These are phyloP conservation scores for Caenorhabditis briggsae DNA, from an alignment of 1,140 invertebrate genomes.

Conservation along the genomic window DNA sequence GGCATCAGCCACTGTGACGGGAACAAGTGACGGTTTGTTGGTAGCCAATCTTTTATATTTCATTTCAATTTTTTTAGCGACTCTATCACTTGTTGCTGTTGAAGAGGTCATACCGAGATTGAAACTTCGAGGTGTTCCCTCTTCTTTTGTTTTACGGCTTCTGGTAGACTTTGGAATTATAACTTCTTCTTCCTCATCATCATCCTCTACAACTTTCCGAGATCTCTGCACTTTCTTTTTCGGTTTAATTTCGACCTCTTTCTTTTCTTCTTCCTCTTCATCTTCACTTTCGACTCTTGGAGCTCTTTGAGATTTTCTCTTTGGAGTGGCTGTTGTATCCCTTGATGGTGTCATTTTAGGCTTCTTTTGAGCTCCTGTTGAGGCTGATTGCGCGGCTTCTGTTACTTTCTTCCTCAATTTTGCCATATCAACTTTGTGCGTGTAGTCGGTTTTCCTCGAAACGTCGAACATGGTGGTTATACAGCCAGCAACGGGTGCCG, in stretches of 20 bases:
- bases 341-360: background rate
- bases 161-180: background rate
- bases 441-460: slow-evolving; percentile 35
- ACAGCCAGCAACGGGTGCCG: background rate
- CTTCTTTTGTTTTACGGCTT: background rate
- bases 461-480: slow-evolving; percentile 1
- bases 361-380: background rate
- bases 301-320: background rate
- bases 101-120: background rate
- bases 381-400: background rate
- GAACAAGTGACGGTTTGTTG: slow-evolving; percentile 39
- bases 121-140: background rate
- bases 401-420: slow-evolving; percentile 21
- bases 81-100: background rate
- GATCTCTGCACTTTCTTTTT: slow-evolving; percentile 8
- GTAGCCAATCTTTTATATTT: background rate
- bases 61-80: background rate
- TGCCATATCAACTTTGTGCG: slow-evolving; percentile 10
- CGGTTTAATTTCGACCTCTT: background rate
- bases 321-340: background rate
- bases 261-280: slow-evolving; percentile 11
- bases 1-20: background rate
- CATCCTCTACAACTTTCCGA: background rate
- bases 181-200: background rate
- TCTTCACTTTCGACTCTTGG: background rate